Conservation (phyloP, 2,797 vertebrate species). For the Melopsittacus undulatus region DNA sequence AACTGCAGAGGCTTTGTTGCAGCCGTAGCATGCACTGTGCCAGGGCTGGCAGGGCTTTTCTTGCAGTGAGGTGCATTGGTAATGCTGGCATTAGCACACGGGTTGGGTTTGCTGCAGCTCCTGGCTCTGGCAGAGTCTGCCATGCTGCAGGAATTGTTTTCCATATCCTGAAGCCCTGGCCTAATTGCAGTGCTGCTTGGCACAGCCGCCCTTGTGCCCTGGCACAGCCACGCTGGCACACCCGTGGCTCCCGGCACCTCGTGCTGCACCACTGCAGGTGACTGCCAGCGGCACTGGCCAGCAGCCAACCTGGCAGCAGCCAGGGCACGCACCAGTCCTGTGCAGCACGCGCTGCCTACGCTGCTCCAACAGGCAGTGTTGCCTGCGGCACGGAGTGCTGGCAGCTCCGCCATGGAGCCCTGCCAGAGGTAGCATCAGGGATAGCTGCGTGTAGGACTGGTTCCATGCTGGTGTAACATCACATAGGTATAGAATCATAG, state of each 20-base stretch:
- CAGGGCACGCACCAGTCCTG: neutral
- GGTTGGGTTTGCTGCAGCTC: neutral
- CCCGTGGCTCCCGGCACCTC: neutral
- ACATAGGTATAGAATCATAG: neutral
- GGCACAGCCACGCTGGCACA: neutral
- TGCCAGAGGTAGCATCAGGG: neutral
- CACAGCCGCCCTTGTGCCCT: neutral
- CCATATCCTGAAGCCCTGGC: neutral
- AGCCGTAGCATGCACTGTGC: neutral
- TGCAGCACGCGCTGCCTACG: neutral
- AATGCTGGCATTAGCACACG: too few relatives aligned
- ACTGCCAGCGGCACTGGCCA: neutral
- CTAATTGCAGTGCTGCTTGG: neutral
- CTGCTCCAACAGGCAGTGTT: neutral
- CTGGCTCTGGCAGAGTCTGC: neutral
- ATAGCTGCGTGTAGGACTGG: neutral
- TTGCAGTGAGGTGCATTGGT: neutral
- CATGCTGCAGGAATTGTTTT: neutral
- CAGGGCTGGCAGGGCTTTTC: neutral
- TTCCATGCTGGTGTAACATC: too few relatives aligned
- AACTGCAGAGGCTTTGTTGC: neutral
- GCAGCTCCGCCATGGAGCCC: neutral
- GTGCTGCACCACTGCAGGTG: neutral
- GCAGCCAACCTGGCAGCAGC: neutral
- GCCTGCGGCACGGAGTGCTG: neutral